Evolutionary conservation across 2,797 vertebrate species (phyloP), one percentile per base, ranked within the genome.

Genomic region (Sus cebifrons): DNA sequence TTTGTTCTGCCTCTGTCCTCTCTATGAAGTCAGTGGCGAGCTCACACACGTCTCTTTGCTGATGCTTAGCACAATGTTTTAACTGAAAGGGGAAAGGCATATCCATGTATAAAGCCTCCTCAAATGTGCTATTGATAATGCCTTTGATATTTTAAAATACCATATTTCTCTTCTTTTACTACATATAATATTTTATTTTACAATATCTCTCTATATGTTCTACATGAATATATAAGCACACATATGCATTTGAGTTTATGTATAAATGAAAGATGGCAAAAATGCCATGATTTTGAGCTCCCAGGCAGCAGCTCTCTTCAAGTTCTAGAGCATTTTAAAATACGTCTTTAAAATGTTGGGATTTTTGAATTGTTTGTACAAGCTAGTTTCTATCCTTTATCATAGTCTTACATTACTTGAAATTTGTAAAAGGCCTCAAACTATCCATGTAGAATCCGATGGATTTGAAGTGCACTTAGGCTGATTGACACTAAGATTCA

Each of bases 401-500:
- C 49, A 16, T 29, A 25, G 85, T 54, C 8, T 58, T 23, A 79
- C 74, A 23, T 62, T 88, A 82, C 5, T 32, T 84, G 64, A 85
- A 71, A 32, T 88, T 84, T 73, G 2, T 85, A 21, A 85, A 68
- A 83, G 27, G 21, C 2, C 60, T 90, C 84, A 83, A 68, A 93
- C 75, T 82, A 25, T 71, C 65, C 70, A 73, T 23, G 8, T 65
- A 74, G 62, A 86, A 54, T n/a, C 12, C 44, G 75, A 2, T 82
- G 29, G 17, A 71, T 79, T 88, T 58, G n/a, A 86, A 6, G 16
- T 73, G 10, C 3, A n/a, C 13, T 78, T 52, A 67, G 78, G 64
- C 20, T 94, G 36, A 89, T 82, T 77, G 79, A 17, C 95, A 49
- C 29, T 20, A 62, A 77, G 62, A 49, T 83, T 91, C 23, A 79